Evolutionary conservation across 2,797 vertebrate species (phyloP).

Genomic region (Nannoperca australis): DNA sequence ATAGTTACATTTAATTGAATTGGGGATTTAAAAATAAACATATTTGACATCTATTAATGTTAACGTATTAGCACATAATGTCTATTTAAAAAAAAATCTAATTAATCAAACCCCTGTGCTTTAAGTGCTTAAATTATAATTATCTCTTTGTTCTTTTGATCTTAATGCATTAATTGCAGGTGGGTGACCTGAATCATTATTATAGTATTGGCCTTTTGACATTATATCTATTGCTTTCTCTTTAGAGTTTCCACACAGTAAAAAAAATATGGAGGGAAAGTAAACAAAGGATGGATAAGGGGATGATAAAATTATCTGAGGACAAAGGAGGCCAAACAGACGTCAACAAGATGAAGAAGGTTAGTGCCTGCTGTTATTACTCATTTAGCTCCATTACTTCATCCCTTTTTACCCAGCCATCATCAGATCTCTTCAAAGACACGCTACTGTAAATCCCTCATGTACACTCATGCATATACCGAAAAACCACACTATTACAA

Average conservation of each 20-base stretch:
- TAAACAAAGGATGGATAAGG: slow-evolving; percentile 15
- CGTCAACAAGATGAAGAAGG: slow-evolving; percentile 32
- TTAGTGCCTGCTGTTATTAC: slow-evolving; percentile 34
- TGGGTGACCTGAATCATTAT: neutral
- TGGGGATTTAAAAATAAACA: neutral
- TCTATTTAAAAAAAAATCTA: neutral
- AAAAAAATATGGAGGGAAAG: slow-evolving; percentile 24
- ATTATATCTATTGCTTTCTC: slow-evolving; percentile 55
- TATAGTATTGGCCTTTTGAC: neutral
- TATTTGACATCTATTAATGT: neutral
- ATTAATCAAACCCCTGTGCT: neutral
- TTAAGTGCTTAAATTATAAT: neutral
- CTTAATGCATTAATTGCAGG: neutral
- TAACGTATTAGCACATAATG: slow-evolving; percentile 11
- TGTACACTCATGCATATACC: slow-evolving; percentile 66
- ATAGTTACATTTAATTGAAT: neutral
- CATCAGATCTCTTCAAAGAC: slow-evolving; percentile 57
- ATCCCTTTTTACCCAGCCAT: slow-evolving; percentile 43
- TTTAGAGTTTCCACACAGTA: slow-evolving; percentile 49
- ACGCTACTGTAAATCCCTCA: slow-evolving; percentile 58
- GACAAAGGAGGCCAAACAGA: slow-evolving; percentile 54
- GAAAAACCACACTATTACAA: slow-evolving; percentile 60
- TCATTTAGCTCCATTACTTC: slow-evolving; percentile 35
- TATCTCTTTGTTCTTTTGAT: neutral
- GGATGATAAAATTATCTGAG: slow-evolving; percentile 3